Percentiles rank a stretch among this genome's conserved stretches.
phyloP scores from a whole-genome alignment of 2,888 invertebrate species.

The Tryphoninae sp. region DNA sequence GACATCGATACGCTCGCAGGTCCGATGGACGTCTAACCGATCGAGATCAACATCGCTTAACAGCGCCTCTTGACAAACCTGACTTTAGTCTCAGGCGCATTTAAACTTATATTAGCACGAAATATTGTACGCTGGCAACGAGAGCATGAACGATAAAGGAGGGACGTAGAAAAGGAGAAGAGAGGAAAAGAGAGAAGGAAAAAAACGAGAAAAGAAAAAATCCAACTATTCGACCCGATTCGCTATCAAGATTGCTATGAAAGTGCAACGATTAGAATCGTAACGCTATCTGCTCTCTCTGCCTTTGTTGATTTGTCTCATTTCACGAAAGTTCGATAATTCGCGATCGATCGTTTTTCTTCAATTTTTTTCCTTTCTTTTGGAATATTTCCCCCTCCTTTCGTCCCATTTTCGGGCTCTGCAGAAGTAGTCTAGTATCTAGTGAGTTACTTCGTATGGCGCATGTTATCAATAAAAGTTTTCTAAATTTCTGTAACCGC shows the following conservation, averaged over 20 bases:
- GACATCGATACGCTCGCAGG: conserved; percentile 8
- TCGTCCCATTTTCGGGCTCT: neutral
- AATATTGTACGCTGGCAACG: neutral
- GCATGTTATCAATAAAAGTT: neutral
- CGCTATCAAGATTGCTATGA: neutral
- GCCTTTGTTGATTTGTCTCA: neutral
- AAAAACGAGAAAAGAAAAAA: neutral
- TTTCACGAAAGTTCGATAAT: neutral
- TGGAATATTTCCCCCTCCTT: neutral
- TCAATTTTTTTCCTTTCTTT: neutral
- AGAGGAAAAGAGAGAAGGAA: neutral
- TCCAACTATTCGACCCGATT: neutral
- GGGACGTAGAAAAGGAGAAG: neutral
- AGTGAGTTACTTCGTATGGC: neutral
- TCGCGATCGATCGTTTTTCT: neutral
- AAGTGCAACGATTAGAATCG: neutral
- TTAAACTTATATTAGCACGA: neutral
- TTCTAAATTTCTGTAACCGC: neutral
- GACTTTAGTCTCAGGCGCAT: neutral
- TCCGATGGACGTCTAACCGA: neutral
- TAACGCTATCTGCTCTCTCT: neutral
- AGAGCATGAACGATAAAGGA: neutral
- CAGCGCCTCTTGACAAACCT: neutral
- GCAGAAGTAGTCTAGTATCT: neutral
- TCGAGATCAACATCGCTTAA: conserved; percentile 18